Evolutionary conservation across 2,888 invertebrate species (phyloP), one percentile per base, ranked within the genome.

Genomic region (Watsonalla cultraria): DNA sequence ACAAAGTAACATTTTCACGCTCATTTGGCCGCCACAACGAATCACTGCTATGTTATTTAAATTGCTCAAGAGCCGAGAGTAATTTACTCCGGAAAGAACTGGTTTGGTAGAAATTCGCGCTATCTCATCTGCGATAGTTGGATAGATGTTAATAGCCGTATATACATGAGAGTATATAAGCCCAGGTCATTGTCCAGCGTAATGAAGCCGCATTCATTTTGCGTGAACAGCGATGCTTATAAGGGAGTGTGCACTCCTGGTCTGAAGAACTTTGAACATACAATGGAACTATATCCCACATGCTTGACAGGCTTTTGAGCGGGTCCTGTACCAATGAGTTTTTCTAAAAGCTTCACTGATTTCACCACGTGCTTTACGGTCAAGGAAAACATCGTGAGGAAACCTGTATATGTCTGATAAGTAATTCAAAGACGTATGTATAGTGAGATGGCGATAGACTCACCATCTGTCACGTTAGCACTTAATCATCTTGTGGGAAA

Each of bases 41-140:
- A 80, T 81, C 80, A 71, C 76, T 56, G 70, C 70, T 70, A 70
- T 5, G 78, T 80, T 81, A 82, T 80, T 82, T 80, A 82, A 84
- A 84, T 83, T 75, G 80, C 71, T 72, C 71, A 70, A 77, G 73
- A 75, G 58, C 70, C 68, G 62, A 67, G 73, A 72, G 78, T 80
- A 77, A 80, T 78, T 81, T 76, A 74, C 70, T 72, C 63, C 63
- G 57, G 70, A 74, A 76, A 76, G 76, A 78, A 82, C 82, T 67
- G 74, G 82, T 84, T 81, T 69, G 54, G 53, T 66, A 74, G 72
- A 76, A 77, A 78, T 80, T 78, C 65, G 70, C 66, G 71, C 69
- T 76, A 80, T 80, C 76, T 77, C 78, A 77, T 79, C 75, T 72
- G 45, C 51, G 33, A 51, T 33, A 51, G 34, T 5, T 34, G 24